phyloP scores from a whole-genome alignment of 2,113 vertebrate genomes.

The Meles meles region DNA sequence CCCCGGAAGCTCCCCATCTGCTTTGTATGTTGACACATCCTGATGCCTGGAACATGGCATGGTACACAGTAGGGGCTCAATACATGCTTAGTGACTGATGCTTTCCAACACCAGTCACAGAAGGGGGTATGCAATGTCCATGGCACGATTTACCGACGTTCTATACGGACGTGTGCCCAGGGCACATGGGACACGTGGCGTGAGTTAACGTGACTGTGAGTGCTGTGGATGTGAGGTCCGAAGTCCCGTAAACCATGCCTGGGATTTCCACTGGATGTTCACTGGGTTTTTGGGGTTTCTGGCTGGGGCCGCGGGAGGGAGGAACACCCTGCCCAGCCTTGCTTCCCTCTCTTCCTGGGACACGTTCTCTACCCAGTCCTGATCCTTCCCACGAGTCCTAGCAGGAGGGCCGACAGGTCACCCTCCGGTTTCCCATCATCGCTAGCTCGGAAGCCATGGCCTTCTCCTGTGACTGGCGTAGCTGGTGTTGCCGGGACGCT shows the following conservation, averaged over 20 bases:
- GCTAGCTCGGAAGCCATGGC: too few species aligned
- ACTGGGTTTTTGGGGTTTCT: fast-evolving
- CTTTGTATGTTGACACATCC: background rate
- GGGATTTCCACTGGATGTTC: background rate
- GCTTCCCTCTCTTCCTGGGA: background rate
- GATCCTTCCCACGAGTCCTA: background rate
- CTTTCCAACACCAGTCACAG: background rate
- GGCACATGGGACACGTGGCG: background rate
- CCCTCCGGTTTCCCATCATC: background rate
- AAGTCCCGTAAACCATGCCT: background rate
- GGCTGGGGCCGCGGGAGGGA: background rate
- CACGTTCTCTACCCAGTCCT: background rate
- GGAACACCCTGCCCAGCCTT: background rate
- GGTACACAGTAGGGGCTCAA: background rate
- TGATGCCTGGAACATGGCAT: background rate
- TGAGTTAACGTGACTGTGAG: background rate
- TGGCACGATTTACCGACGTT: background rate
- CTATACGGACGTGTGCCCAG: background rate
- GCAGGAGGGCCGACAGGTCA: background rate
- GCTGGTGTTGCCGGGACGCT: background rate
- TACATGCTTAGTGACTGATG: background rate
- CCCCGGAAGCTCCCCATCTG: background rate
- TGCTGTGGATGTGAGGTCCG: background rate
- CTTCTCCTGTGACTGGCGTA: background rate
- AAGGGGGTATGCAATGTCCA: background rate